These are phyloP conservation scores for Tragelaphus imberbis DNA, from an alignment of 2,113 vertebrate species.

Conservation along the genomic window DNA sequence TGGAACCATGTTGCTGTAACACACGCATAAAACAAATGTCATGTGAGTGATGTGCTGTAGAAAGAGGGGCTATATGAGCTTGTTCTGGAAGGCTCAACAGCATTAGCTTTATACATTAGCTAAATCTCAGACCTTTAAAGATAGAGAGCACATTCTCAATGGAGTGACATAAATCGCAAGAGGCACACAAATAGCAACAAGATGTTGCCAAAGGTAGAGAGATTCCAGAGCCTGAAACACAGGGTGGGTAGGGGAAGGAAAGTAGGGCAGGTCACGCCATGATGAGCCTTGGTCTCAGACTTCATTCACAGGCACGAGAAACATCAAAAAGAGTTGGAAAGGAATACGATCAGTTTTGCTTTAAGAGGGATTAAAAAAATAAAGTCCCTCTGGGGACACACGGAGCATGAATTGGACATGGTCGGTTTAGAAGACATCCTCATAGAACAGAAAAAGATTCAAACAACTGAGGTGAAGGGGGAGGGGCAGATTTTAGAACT, in stretches of 20 bases:
- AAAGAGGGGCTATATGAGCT: background rate
- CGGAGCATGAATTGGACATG: background rate
- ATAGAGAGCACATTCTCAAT: background rate
- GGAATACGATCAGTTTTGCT: background rate
- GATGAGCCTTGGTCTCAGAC: background rate
- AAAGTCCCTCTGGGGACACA: background rate
- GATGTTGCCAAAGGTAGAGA: too few species aligned
- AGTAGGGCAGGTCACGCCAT: fast-evolving
- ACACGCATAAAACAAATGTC: background rate
- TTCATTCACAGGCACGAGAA: background rate
- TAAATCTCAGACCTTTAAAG: background rate
- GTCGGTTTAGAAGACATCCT: background rate
- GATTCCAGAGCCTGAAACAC: background rate
- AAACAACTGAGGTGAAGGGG: background rate
- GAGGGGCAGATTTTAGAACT: background rate
- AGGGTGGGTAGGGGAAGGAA: too few species aligned
- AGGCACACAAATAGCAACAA: background rate
- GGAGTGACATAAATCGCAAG: background rate
- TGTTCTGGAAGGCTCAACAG: background rate
- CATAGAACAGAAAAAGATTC: background rate
- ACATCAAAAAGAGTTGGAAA: background rate
- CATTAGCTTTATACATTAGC: background rate
- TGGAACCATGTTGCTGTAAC: background rate
- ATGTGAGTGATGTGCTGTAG: background rate
- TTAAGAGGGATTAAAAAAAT: background rate